phyloP scores from a whole-genome alignment of 2,888 invertebrate genomes.

The Platycnemis pennipes region DNA sequence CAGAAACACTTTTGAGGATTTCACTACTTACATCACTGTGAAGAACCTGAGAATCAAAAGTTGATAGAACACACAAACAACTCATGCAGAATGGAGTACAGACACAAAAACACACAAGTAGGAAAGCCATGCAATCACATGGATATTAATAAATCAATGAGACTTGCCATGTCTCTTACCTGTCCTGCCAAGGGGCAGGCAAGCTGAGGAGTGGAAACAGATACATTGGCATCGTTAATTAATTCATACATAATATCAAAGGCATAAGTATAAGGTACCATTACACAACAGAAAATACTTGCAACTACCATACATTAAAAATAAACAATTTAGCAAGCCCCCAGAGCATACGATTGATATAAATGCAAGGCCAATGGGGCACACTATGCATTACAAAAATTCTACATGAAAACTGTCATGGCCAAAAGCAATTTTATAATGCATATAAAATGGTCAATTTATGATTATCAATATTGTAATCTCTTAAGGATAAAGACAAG shows the following conservation, averaged over 20 bases:
- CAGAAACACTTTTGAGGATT: background rate
- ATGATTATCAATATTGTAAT: background rate
- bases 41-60: background rate
- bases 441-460: conserved; percentile 28
- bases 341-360: conserved; percentile 17
- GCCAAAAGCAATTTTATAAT: conserved; percentile 56
- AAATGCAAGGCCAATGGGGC: conserved; percentile 36
- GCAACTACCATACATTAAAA: conserved; percentile 49
- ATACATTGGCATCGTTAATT: background rate
- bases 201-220: conserved; percentile 62
- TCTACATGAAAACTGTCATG: conserved; percentile 50
- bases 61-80: background rate
- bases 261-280: conserved; percentile 10
- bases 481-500: background rate
- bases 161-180: conserved; percentile 68
- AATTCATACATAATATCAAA: conserved; percentile 34
- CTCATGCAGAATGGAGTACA: conserved; percentile 41
- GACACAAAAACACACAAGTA: conserved; percentile 21
- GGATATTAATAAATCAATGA: background rate
- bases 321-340: conserved; percentile 45
- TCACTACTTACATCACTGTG: background rate
- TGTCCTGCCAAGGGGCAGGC: conserved; percentile 69
- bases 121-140: conserved; percentile 56
- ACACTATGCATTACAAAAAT: conserved; percentile 3
- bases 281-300: conserved; percentile 44